Base-by-base conservation (phyloP, 2,797 vertebrate species). In the Tauraco hartlaubi region DNA sequence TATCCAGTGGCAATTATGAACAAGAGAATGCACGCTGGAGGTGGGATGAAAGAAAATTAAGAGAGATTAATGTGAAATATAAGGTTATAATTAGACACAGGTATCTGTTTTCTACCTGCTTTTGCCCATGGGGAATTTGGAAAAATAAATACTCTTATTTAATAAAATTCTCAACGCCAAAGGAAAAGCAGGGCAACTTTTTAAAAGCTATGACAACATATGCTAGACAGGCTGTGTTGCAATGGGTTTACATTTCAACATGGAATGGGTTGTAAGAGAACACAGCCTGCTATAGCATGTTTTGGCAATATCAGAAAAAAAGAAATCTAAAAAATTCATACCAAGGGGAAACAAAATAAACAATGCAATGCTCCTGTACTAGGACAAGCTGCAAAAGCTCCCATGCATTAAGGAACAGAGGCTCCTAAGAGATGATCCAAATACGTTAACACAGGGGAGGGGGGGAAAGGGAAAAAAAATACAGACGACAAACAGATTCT, bases 61-160 rank as follows among this genome's bases (percentile, higher is more conserved):
- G 92, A 75, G 75, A 84, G 90, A 97, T 97, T 97, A 97, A 93
- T 19, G 59, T 93, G 94, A 90, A 90, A 91, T 81, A 93, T 86
- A 96, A 94, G 88, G 90, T 93, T 96, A 92, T 96, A 97, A 97
- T 97, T 97, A 96, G 95, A 77, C 83, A 92, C 25, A 63, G 85
- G 77, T 96, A 97, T 96, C 95, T 94, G 90, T 91, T 95, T 97
- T 95, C 71, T 92, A 87, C 94, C 92, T 92, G 84, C 82, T 94
- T 96, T 94, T 93, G 94, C 92, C 95, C 93, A 82, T 58, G 28
- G 95, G 93, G 85, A 96, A 96, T 85, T 83, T 91, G 64, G 75
- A 96, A 97, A 94, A 93, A 91, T 92, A 96, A 95, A 95, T 92
- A 91, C 58, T 95, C 69, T 75, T 89, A 67, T 92, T 94, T 91